Evolutionary conservation across 2,797 vertebrate species (phyloP), one percentile per base, ranked within the genome.

Genomic region (Onychomys arenicola): DNA sequence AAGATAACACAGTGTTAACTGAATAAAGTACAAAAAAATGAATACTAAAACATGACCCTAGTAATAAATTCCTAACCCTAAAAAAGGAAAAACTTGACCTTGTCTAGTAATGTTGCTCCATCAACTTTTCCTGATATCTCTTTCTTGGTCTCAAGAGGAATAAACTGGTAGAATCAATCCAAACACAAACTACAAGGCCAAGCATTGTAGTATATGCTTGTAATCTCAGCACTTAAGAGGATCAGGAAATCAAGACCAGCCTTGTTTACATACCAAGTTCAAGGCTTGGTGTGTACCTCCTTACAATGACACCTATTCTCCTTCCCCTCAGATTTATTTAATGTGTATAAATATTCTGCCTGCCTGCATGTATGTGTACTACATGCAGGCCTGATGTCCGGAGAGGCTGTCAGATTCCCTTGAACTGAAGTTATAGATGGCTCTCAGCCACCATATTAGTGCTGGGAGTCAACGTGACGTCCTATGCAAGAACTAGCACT

Each of bases 111-210:
- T 40, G 8, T n/a, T 93, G 9, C 78, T 55, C 32, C 32, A 11
- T 95, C 43, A 92, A 80, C 73, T 92, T 95, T 91, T 95, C 85
- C 81, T 81, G 73, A 87, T 97, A 96, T 34, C 40, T 88, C 49
- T 76, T 93, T 96, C 59, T 92, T 71, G 61, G 27, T 82, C 55
- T 96, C 76, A 92, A 23, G 57, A 63, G 76, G 43, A 93, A 94
- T 32, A 91, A 85, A 65, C 2, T 43, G n/a, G 65, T 85, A 85
- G 29, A 96, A 86, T 85, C 85, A 87, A 86, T 67, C 46, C 37
- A 90, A 94, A 92, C 52, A 88, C 32, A 93, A 92, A 83, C 57
- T 46, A 63, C 10, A 67, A 69, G 40, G 9, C 43, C 32, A 69
- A 49, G 32, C 29, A 52, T 52, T 67, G 19, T 52, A 34, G 32